A percentile compares a stretch with the other conserved stretches of the same genome.
These are phyloP conservation scores for Ferdinandea cuprea DNA, from an alignment of 2,888 invertebrate genomes.

Conservation along the genomic window DNA sequence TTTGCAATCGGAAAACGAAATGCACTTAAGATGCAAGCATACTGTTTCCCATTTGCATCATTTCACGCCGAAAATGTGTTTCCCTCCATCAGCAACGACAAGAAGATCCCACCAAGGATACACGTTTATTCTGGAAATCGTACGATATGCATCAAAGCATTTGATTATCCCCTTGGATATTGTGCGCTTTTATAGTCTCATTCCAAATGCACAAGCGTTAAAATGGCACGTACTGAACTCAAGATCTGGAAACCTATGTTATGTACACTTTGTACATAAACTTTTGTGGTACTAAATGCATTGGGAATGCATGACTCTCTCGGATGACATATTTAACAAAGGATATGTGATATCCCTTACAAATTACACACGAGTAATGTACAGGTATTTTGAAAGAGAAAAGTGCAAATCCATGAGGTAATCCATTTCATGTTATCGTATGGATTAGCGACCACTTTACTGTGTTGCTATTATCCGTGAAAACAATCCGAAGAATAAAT, in stretches of 20 bases:
- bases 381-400: not conserved
- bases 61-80: slow-evolving; percentile 2
- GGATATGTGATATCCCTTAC: slow-evolving; percentile 10
- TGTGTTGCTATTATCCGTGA: not conserved
- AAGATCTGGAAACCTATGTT: not conserved
- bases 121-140: slow-evolving; percentile 11
- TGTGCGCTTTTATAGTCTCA: slow-evolving; percentile 16
- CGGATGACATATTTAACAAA: slow-evolving; percentile 5
- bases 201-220: slow-evolving; percentile 6
- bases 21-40: not conserved
- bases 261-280: too few species aligned
- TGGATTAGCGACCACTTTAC: slow-evolving; percentile 11
- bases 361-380: not conserved
- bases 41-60: not conserved
- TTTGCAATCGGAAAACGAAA: too few species aligned
- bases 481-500: not conserved
- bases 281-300: not conserved
- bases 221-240: slow-evolving; percentile 12
- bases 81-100: not conserved
- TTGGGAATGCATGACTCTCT: slow-evolving; percentile 14
- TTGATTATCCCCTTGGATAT: slow-evolving; percentile 21
- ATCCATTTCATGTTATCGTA: slow-evolving; percentile 1
- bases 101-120: slow-evolving; percentile 9
- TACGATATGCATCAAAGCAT: slow-evolving; percentile 28
- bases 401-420: not conserved